phyloP scores from a whole-genome alignment of 1,140 invertebrate genomes.

The Bradysia coprophila region DNA sequence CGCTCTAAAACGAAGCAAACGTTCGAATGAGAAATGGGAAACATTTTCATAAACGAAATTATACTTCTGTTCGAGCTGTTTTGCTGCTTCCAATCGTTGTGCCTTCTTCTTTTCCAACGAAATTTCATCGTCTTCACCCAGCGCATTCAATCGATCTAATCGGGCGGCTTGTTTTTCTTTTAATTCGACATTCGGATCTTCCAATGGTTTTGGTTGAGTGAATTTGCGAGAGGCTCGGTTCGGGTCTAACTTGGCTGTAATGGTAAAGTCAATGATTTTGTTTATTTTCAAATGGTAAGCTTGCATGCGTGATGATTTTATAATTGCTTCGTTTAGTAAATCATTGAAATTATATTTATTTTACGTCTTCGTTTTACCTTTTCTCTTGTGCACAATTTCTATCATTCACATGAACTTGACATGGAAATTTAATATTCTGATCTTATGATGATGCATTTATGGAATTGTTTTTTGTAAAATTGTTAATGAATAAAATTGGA shows the following conservation, averaged over 20 bases:
- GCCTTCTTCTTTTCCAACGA: constrained; percentile 35
- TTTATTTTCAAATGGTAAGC: background rate
- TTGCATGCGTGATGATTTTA: background rate
- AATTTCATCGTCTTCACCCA: constrained; percentile 25
- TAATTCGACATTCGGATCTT: constrained; percentile 30
- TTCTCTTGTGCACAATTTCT: no score
- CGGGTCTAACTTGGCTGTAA: constrained; percentile 35
- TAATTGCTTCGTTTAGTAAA: background rate
- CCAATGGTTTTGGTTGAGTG: constrained; percentile 31
- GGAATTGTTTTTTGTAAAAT: no score
- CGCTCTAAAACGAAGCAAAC: constrained; percentile 15
- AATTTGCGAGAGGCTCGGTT: constrained; percentile 41
- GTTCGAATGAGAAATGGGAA: constrained; percentile 1
- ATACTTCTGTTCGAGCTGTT: constrained; percentile 38
- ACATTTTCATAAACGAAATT: background rate
- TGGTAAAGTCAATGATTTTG: background rate
- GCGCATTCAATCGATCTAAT: constrained; percentile 23
- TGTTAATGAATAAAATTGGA: no score
- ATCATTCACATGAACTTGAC: no score
- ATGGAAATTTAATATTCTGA: no score
- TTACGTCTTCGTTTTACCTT: no score
- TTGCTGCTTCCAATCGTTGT: constrained; percentile 35
- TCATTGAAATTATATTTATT: no score
- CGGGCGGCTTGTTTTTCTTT: constrained; percentile 29
- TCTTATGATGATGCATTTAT: no score